Conservation (phyloP, 2,888 invertebrate species). For the Arctia plantaginis region DNA sequence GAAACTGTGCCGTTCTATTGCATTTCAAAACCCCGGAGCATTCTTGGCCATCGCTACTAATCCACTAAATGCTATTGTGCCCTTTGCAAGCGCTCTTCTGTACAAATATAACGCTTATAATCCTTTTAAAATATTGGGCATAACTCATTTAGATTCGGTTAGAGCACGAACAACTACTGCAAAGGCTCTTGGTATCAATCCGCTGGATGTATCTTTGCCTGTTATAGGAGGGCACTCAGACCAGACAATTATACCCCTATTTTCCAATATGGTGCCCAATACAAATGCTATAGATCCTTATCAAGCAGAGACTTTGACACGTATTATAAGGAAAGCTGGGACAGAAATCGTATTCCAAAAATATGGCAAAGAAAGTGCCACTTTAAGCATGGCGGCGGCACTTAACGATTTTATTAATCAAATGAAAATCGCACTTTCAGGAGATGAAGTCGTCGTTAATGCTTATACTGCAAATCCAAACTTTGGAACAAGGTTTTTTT, state of each 20-base stretch:
- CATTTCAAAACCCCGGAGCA: slow-evolving; percentile 63
- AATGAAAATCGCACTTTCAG: slow-evolving; percentile 64
- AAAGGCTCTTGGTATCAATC: slow-evolving; percentile 58
- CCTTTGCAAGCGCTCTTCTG: slow-evolving; percentile 67
- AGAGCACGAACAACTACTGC: slow-evolving; percentile 62
- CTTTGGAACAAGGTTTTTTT: slow-evolving; percentile 71
- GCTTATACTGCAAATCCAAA: slow-evolving; percentile 68
- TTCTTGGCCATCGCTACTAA: slow-evolving; percentile 71
- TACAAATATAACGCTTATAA: slow-evolving; percentile 64
- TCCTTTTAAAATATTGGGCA: slow-evolving; percentile 70
- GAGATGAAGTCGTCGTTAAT: slow-evolving; percentile 60
- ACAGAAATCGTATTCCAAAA: slow-evolving; percentile 66
- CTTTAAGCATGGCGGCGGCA: slow-evolving; percentile 68
- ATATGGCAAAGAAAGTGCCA: slow-evolving; percentile 62
- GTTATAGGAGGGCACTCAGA: slow-evolving; percentile 76
- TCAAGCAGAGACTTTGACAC: slow-evolving; percentile 66
- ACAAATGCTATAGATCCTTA: slow-evolving; percentile 51
- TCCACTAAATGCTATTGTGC: slow-evolving; percentile 71
- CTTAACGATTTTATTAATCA: slow-evolving; percentile 67
- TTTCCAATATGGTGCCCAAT: slow-evolving; percentile 66
- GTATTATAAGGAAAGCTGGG: slow-evolving; percentile 66
- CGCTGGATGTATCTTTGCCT: slow-evolving; percentile 60
- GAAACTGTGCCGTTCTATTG: slow-evolving; percentile 62
- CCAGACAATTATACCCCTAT: slow-evolving; percentile 71
- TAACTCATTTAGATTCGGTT: slow-evolving; percentile 70